Percentiles rank a stretch among this genome's conserved stretches.
Conservation (phyloP, 2,888 invertebrate species). For the Pinctada fucata region DNA sequence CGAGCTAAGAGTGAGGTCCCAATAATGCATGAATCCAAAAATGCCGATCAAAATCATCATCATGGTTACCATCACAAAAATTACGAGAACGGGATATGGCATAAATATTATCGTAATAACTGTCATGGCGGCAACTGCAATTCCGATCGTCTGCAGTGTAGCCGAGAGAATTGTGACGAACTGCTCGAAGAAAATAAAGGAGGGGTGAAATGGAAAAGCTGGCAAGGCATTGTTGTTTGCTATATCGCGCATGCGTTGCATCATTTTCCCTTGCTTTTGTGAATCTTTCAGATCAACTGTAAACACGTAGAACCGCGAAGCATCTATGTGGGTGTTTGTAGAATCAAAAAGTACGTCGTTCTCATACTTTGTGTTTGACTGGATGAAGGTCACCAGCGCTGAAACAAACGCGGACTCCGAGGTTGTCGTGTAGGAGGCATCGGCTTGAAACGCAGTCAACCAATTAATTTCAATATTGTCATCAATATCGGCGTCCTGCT, state of each 20-base stretch:
- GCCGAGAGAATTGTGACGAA: conserved; percentile 60
- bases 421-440: conserved; percentile 19
- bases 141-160: conserved; percentile 61
- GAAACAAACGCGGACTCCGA: conserved; percentile 30
- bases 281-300: conserved; percentile 93
- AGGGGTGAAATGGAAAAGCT: conserved; percentile 51
- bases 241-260: conserved; percentile 54
- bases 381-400: conserved; percentile 30
- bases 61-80: conserved; percentile 59
- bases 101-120: conserved; percentile 64
- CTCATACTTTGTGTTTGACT: conserved; percentile 19
- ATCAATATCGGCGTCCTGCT: conserved; percentile 25
- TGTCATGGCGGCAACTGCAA: conserved; percentile 61
- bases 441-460: conserved; percentile 28
- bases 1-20: conserved; percentile 61
- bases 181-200: conserved; percentile 66
- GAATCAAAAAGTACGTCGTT: conserved; percentile 49
- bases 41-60: conserved; percentile 61
- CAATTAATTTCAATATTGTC: conserved; percentile 39
- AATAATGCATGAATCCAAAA: conserved; percentile 64
- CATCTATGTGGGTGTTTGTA: conserved; percentile 81
- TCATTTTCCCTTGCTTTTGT: conserved; percentile 53
- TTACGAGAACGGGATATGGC: conserved; percentile 59
- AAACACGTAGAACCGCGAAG: conserved; percentile 91
- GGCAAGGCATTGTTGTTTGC: conserved; percentile 47